phyloP scores from a whole-genome alignment of 1,140 invertebrate genomes.

The Drosophila murphyi region DNA sequence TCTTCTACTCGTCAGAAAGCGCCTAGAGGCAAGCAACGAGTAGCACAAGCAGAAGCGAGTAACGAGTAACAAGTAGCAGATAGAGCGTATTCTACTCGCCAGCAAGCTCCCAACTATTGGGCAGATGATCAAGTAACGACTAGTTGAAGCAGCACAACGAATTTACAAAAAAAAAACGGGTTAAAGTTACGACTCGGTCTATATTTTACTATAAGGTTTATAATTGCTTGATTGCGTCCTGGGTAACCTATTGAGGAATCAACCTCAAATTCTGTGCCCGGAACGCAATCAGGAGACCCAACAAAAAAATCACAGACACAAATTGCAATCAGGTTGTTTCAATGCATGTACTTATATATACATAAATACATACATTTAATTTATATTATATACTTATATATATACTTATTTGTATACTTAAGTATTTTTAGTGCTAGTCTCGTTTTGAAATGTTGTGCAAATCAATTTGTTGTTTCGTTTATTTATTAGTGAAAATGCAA shows the following conservation, averaged over 20 bases:
- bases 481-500: conserved; percentile 45
- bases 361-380: conserved; percentile 62
- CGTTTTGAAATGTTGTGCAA: conserved; percentile 59
- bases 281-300: not conserved
- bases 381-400: no score
- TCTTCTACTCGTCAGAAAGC: no score
- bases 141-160: conserved; percentile 40
- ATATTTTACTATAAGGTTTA: conserved; percentile 18
- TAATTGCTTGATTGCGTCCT: not conserved
- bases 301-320: conserved; percentile 31
- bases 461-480: conserved; percentile 23
- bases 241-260: conserved; percentile 21
- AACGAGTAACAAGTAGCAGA: not conserved
- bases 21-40: not conserved
- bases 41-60: conserved; percentile 35
- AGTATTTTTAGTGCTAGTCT: conserved; percentile 63
- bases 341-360: conserved; percentile 56
- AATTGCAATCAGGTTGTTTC: conserved; percentile 72
- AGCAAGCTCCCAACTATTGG: not conserved
- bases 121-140: not conserved
- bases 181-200: conserved; percentile 11
- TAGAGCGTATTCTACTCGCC: conserved; percentile 45
- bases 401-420: conserved; percentile 21
- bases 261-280: not conserved
- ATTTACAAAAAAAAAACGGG: conserved; percentile 43